Evolutionary conservation across 2,888 invertebrate species (phyloP), one percentile per base, ranked within the genome.

Genomic region (Agelastica alni): DNA sequence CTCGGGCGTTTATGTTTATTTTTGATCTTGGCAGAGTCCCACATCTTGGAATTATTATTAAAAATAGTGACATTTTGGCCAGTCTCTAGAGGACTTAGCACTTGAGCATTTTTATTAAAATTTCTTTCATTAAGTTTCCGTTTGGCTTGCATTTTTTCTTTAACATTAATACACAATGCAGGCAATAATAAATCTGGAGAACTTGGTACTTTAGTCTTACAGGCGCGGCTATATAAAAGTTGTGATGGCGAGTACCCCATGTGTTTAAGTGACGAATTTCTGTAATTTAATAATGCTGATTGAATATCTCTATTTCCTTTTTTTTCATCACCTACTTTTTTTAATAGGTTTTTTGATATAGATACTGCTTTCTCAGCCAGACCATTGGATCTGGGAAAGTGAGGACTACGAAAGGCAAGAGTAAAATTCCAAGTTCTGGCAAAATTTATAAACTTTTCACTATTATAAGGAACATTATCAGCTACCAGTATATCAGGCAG

Each of bases 381-480:
- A 4, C 59, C 59, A 49, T 62, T 62, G n/a, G 52, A 53, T n/a
- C 17, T 14, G 1, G 59, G 59, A 32, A 58, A 60, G 13, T 45
- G 4, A 32, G 61, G 63, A 20, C 61, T 61, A 28, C 51, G 18
- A 5, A 32, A 42, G 6, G 22, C 28, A 41, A 59, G 30, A 48
- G 51, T 37, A 48, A 60, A 59, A 41, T 53, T 53, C 54, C 54
- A 62, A 9, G 56, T 37, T 28, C 39, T 46, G 6, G 46, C 30
- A 57, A 62, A 62, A 13, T 51, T 13, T 43, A 14, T 34, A 41
- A 53, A 56, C 51, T 47, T 51, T 26, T 47, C 42, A 9, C 58
- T 56, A 42, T 51, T 43, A 34, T 48, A 62, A 5, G 58, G 58
- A 26, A 62, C 45, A 48, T 60, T 62, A 36, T 62, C 59, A 42